These are phyloP conservation scores for Hirudinaria manillensis DNA, from an alignment of 2,888 invertebrate genomes.

Conservation along the genomic window DNA sequence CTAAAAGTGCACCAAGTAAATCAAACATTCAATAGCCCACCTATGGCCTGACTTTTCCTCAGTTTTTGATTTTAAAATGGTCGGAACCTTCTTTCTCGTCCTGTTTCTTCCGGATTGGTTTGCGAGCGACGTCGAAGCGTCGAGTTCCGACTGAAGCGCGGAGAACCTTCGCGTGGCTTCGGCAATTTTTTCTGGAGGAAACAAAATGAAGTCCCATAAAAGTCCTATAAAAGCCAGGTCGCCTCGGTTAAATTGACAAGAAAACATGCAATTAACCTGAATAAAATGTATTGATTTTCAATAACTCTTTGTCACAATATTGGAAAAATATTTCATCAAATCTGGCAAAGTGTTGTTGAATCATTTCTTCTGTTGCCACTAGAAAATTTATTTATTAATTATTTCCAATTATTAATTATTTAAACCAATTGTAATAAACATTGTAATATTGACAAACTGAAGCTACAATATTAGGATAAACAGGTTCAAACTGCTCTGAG, in stretches of 20 bases:
- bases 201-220: slow-evolving; percentile 41
- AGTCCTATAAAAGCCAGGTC: not conserved
- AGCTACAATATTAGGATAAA: too few relatives aligned
- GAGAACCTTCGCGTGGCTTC: slow-evolving; percentile 93
- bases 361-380: slow-evolving; percentile 78
- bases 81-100: slow-evolving; percentile 1
- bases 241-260: too few relatives aligned
- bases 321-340: slow-evolving; percentile 93
- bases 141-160: slow-evolving; percentile 78
- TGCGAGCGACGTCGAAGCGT: slow-evolving; percentile 52
- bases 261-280: slow-evolving; percentile 62
- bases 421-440: slow-evolving; percentile 1
- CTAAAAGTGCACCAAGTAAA: too few relatives aligned
- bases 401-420: too few relatives aligned
- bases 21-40: not conserved
- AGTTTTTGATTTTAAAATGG: slow-evolving; percentile 16
- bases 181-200: slow-evolving; percentile 77
- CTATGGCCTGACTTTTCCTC: slow-evolving; percentile 16
- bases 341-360: slow-evolving; percentile 80
- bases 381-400: slow-evolving; percentile 37
- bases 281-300: slow-evolving; percentile 94
- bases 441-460: too few relatives aligned
- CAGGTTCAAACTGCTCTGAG: too few relatives aligned
- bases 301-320: slow-evolving; percentile 86
- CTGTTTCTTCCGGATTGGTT: slow-evolving; percentile 5